Conservation (phyloP, 2,113 vertebrate genomes). For the Penelope pileata region DNA sequence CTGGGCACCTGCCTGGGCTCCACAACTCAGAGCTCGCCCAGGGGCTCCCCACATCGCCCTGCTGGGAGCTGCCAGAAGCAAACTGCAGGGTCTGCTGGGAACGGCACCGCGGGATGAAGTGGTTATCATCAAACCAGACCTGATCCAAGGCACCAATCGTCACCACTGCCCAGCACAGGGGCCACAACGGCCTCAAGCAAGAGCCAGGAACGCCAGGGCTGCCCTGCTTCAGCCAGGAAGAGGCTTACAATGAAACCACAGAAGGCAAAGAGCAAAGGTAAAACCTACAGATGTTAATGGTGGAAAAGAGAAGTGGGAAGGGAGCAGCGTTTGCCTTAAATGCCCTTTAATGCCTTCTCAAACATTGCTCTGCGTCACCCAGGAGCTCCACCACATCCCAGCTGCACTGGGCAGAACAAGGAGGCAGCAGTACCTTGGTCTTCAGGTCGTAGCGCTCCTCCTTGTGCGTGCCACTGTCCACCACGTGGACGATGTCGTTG, state of each 20-base stretch:
- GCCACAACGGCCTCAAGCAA: too few relatives aligned
- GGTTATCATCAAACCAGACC: background rate
- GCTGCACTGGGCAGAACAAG: fast-evolving
- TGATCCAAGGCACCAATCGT: background rate
- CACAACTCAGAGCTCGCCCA: too few relatives aligned
- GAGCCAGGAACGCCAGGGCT: too few relatives aligned
- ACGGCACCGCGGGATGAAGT: background rate
- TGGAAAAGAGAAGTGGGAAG: too few relatives aligned
- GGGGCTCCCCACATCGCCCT: background rate
- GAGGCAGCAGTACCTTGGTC: conserved; percentile 83
- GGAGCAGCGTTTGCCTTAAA: too few relatives aligned
- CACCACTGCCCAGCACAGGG: too few relatives aligned
- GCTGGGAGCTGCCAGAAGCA: background rate
- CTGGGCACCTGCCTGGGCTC: background rate
- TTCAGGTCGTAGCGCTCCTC: conserved; percentile 92
- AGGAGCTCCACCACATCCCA: background rate
- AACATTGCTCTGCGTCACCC: fast-evolving
- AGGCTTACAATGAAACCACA: too few relatives aligned
- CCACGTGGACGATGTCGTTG: conserved; percentile 95
- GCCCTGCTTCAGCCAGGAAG: too few relatives aligned
- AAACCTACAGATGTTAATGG: too few relatives aligned
- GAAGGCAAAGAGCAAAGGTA: too few relatives aligned
- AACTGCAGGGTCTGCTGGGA: background rate
- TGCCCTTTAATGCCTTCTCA: background rate
- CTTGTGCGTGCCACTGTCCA: conserved; percentile 92